These are phyloP conservation scores for Halcyon chelicuti DNA, from an alignment of 2,797 vertebrate species.

Conservation along the genomic window DNA sequence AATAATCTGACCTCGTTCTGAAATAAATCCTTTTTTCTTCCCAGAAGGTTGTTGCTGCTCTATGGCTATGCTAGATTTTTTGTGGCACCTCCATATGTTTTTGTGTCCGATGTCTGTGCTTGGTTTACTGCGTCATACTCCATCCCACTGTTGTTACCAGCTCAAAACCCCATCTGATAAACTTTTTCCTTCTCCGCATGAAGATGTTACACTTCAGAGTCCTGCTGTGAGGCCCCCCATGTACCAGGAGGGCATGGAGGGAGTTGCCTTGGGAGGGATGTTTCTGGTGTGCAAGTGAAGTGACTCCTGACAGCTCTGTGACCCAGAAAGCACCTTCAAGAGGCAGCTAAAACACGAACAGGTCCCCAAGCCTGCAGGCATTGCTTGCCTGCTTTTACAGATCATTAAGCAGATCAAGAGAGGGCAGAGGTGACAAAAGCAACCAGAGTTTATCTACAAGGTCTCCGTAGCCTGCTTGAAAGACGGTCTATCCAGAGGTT, in stretches of 20 bases:
- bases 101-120: not conserved
- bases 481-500: rapidly evolving
- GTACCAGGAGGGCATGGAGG: rapidly evolving
- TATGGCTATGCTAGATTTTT: not conserved
- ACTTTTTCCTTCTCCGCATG: rapidly evolving
- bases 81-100: not conserved
- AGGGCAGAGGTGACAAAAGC: not conserved
- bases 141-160: not conserved
- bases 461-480: not conserved
- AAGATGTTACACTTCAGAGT: not conserved
- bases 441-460: not conserved
- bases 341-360: not conserved
- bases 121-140: not conserved
- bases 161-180: not conserved
- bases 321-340: not conserved
- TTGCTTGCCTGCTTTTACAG: not conserved
- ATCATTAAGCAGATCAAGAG: not conserved
- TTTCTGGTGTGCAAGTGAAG: not conserved
- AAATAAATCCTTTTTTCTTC: not conserved
- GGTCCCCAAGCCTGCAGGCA: not conserved
- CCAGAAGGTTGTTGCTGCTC: not conserved
- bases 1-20: not conserved
- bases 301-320: not conserved
- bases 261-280: not conserved
- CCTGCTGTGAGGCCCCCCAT: not conserved